Evolutionary conservation across 2,888 invertebrate species (phyloP), one percentile per base, ranked within the genome.

Genomic region (Exocentrus adspersus): DNA sequence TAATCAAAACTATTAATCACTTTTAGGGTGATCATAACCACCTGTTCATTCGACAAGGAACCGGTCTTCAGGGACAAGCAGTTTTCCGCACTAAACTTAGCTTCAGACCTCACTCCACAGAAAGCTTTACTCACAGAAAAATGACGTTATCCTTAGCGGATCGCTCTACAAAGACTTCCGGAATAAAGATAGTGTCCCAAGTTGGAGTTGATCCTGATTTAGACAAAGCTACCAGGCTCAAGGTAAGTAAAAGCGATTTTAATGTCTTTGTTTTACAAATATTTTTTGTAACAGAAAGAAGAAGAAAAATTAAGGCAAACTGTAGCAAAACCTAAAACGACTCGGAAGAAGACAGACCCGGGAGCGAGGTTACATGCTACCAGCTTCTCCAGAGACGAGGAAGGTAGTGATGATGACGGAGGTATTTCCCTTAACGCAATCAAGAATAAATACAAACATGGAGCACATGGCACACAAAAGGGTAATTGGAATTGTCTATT

Each of bases 131-230:
- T 0, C 98, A 99, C 82, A 89, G 97, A 72, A 99, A 99, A 87
- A 98, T 99, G 93, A 99, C 98, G 0, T 87, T 98, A 83, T 98
- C 97, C 0, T 86, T 98, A 72, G 98, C 98, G 0, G 98, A 99
- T 83, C 88, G 97, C 56, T 93, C 95, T 43, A 91, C 94, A 53
- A 97, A 97, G 84, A 93, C 95, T 0, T 91, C 93, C 0, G 95
- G 96, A 53, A 98, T 99, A 77, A 97, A 98, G 84, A 95, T 99
- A 60, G 85, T 99, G 72, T 95, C 97, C 1, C 95, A 94, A 82
- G 94, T 96, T 37, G 96, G 95, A 3, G 88, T 88, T 66, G 97
- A 99, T 84, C 99, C 99, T 0, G 98, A 98, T 78, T 92, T 94
- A 9, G 93, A 97, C 79, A 88, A 96, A 79, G 90, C 90, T 57